Evolutionary conservation across 2,797 vertebrate genomes (phyloP).

Genomic region (Chrysocyon brachyurus): DNA sequence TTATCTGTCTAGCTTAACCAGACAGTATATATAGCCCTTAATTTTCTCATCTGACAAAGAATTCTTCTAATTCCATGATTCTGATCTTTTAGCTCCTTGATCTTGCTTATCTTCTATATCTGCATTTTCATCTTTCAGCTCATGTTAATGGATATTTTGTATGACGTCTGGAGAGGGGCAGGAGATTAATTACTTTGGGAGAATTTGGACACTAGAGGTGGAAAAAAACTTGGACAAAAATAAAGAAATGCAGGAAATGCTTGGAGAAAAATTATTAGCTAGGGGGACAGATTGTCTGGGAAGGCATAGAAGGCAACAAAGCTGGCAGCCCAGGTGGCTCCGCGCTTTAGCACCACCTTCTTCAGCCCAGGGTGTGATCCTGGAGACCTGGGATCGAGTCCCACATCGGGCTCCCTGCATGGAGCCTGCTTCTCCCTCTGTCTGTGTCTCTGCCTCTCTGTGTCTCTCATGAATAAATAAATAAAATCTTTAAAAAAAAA

Average conservation of each 20-base stretch:
- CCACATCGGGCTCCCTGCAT: too few relatives aligned
- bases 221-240: background rate
- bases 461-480: too few relatives aligned
- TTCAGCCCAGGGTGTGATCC: too few relatives aligned
- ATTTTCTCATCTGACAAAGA: conserved; percentile 29
- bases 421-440: too few relatives aligned
- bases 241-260: background rate
- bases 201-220: background rate
- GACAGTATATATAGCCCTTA: background rate
- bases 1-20: background rate
- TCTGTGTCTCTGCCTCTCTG: too few relatives aligned
- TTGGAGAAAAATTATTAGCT: background rate
- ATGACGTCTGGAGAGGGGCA: too few relatives aligned
- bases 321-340: background rate
- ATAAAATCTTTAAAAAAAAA: too few relatives aligned
- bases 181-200: background rate
- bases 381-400: too few relatives aligned
- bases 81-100: background rate
- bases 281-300: background rate
- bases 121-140: conserved; percentile 42
- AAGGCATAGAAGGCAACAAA: background rate
- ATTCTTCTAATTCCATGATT: background rate
- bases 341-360: too few relatives aligned
- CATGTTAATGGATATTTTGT: background rate
- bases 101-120: background rate